Evolutionary conservation across 2,113 vertebrate species (phyloP), one percentile per base, ranked within the genome.

Genomic region (Pteropus alecto): DNA sequence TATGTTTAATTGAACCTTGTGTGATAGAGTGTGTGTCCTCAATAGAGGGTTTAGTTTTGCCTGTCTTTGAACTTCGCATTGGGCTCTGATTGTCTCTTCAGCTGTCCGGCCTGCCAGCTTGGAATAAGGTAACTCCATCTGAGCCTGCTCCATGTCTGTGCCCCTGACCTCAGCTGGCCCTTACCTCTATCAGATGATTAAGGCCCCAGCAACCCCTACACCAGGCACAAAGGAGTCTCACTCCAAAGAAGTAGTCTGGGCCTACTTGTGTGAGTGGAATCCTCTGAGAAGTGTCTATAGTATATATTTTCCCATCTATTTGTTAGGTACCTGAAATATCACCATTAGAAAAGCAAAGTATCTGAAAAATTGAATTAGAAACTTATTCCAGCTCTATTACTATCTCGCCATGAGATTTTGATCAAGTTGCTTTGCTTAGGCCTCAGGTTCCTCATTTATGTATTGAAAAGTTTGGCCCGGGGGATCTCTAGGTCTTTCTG

Each of bases 321-420:
- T 79, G 19, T 58, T 54, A 78, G 35, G 24, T 67, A 12, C 65
- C 65, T 60, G 43, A 67, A 68, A 43, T 51, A 60, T 77, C 67
- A 91, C 82, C 65, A 21, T 68, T 51, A 35, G 58, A 65, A 94
- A 90, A 90, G 58, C 11, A n/a, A 93, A 95, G 54, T 60, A 89
- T 51, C 2, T 74, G 21, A 70, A 79, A 70, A 87, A 43, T 1
- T 35, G 33, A 83, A 54, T 7, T 71, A 24, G 16, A 33, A 30
- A 83, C 28, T 48, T 84, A 76, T 60, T 65, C 12, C 5, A 46
- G 33, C 30, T 90, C 28, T 60, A 5, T 18, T 71, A 5, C 46
- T 84, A 9, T 30, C 19, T 9, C 28, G 46, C 22, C 38, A 35
- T 6, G 46, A 86, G 73, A 38, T 58, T 79, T 58, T 11, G 19